A percentile compares a stretch with the other conserved stretches of the same genome.
These are phyloP conservation scores for Acarapis woodi DNA, from an alignment of 1,140 invertebrate species.

Conservation along the genomic window DNA sequence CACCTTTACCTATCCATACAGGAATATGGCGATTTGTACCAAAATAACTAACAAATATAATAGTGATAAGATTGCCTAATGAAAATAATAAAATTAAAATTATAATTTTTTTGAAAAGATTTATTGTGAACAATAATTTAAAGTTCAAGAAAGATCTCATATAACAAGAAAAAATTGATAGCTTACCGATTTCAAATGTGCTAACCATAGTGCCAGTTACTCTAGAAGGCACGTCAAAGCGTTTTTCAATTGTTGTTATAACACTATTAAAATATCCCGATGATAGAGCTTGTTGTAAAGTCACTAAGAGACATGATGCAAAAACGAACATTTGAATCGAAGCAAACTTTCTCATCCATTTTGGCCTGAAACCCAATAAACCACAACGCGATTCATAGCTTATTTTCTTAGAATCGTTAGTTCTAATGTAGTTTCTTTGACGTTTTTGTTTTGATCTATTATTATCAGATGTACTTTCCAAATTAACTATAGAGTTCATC, in stretches of 20 bases:
- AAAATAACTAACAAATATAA: constrained; percentile 80
- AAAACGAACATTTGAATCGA: constrained; percentile 55
- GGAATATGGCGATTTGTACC: constrained; percentile 69
- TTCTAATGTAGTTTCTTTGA: too few species aligned
- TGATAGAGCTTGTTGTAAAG: constrained; percentile 57
- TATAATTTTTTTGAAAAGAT: too few species aligned
- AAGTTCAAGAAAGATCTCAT: too few species aligned
- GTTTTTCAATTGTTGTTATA: constrained; percentile 83
- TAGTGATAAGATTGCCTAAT: constrained; percentile 69
- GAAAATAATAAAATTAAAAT: too few species aligned
- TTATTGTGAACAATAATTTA: too few species aligned
- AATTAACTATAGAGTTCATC: too few species aligned
- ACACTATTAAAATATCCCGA: constrained; percentile 71
- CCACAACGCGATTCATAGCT: constrained; percentile 9
- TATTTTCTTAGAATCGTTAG: too few species aligned
- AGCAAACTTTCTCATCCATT: constrained; percentile 13
- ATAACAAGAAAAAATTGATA: too few species aligned
- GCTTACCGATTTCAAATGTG: constrained; percentile 68
- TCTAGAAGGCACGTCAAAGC: constrained; percentile 77
- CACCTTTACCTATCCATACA: constrained; percentile 60
- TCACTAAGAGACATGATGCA: constrained; percentile 62
- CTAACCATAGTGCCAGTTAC: constrained; percentile 69
- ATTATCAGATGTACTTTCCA: too few species aligned
- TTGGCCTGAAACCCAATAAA: constrained; percentile 11
- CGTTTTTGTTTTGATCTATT: too few species aligned